phyloP scores from a whole-genome alignment of 2,888 invertebrate genomes.

The Torymus auratus region DNA sequence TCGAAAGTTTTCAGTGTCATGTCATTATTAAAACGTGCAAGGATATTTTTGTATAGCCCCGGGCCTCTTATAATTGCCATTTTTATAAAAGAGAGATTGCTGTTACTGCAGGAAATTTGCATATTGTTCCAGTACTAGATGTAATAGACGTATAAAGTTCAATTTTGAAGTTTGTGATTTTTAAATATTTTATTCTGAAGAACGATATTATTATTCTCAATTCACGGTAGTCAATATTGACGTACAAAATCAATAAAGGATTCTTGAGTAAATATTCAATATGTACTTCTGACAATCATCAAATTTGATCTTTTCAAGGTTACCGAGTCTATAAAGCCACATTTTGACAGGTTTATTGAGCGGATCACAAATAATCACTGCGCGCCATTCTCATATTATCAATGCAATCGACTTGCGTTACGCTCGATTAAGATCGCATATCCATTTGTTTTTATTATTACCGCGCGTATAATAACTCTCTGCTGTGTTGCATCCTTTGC shows the following conservation, averaged over 20 bases:
- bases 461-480: neutral
- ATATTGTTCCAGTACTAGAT: too few relatives aligned
- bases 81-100: too few relatives aligned
- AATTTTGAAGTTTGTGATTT: too few relatives aligned
- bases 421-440: slow-evolving; percentile 35
- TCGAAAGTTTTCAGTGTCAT: too few relatives aligned
- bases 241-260: neutral
- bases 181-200: too few relatives aligned
- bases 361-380: slow-evolving; percentile 3
- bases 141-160: too few relatives aligned
- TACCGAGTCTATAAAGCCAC: neutral
- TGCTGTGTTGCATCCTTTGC: neutral
- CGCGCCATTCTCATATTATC: slow-evolving; percentile 5
- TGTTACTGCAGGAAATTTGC: too few relatives aligned
- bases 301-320: neutral
- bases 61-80: too few relatives aligned
- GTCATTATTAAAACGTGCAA: too few relatives aligned
- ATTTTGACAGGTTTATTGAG: neutral
- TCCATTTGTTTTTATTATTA: slow-evolving; percentile 36
- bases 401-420: slow-evolving; percentile 20
- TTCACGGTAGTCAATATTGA: neutral
- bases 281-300: neutral
- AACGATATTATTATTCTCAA: too few relatives aligned
- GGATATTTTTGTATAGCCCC: too few relatives aligned
- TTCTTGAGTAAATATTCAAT: neutral